A percentile compares a stretch with the other conserved stretches of the same genome.
These are phyloP conservation scores for Gastracanthus pulcherrimus DNA, from an alignment of 2,888 invertebrate species.

Conservation along the genomic window DNA sequence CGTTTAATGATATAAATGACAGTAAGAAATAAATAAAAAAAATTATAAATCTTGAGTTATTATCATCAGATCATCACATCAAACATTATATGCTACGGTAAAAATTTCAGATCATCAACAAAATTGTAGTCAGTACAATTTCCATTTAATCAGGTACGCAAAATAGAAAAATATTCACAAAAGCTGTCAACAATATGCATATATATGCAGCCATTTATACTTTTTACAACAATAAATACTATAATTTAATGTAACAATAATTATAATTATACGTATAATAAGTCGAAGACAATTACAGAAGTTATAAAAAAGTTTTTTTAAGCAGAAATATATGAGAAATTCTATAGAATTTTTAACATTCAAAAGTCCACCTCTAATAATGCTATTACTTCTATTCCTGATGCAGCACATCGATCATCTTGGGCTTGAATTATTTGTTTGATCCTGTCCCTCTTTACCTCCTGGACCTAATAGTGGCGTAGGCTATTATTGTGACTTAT, in stretches of 20 bases:
- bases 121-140: background rate
- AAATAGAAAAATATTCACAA: background rate
- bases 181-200: background rate
- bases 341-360: too few species aligned
- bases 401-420: too few species aligned
- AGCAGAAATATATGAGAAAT: background rate
- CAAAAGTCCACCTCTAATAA: too few species aligned
- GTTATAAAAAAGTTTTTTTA: background rate
- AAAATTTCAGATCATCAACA: background rate
- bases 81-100: too few species aligned
- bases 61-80: background rate
- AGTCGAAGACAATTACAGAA: background rate
- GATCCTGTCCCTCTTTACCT: too few species aligned
- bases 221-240: slow-evolving; percentile 1
- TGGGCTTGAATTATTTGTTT: too few species aligned
- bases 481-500: too few species aligned
- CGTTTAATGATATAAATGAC: background rate
- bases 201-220: background rate
- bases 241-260: background rate
- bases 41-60: background rate
- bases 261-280: too few species aligned
- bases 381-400: too few species aligned
- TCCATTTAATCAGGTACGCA: background rate
- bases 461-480: too few species aligned
- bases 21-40: background rate